A percentile compares a stretch with the other conserved stretches of the same genome.
Conservation (phyloP, 1,140 invertebrate species). For the Gryon sp. region DNA sequence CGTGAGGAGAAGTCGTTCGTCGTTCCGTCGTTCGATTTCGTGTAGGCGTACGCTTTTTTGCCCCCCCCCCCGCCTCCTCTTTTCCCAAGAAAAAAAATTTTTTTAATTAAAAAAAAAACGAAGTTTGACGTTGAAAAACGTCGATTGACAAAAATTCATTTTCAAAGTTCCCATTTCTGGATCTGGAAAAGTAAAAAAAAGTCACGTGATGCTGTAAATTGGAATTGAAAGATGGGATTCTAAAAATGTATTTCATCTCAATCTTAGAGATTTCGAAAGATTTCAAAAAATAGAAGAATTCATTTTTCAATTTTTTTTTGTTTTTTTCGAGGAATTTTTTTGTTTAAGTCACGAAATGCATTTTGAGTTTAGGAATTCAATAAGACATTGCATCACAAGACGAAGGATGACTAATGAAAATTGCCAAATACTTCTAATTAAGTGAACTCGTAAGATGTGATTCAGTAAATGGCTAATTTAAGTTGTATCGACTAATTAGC, state of each 20-base stretch:
- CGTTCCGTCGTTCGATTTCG: conserved; percentile 65
- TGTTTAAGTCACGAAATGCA: too few species aligned
- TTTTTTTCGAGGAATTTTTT: too few species aligned
- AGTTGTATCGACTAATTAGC: conserved; percentile 14
- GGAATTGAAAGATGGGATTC: too few species aligned
- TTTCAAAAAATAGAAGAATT: too few species aligned
- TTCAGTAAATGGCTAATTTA: conserved; percentile 1
- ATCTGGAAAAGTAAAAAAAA: too few species aligned
- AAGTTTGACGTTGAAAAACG: conserved; percentile 1
- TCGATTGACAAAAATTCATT: background rate
- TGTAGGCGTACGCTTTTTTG: conserved; percentile 56
- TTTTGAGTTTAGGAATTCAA: too few species aligned
- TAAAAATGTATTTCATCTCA: too few species aligned
- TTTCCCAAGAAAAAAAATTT: conserved; percentile 24
- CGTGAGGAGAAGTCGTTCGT: conserved; percentile 76
- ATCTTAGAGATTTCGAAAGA: too few species aligned
- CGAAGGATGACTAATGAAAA: conserved; percentile 6
- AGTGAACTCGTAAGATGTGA: background rate
- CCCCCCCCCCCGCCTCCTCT: too few species aligned
- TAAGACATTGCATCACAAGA: background rate
- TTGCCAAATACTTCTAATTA: conserved; percentile 5
- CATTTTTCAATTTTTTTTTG: too few species aligned
- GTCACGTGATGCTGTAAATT: too few species aligned
- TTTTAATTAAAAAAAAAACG: background rate
- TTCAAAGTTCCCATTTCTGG: too few species aligned